A percentile compares a stretch with the other conserved stretches of the same genome.
phyloP scores from a whole-genome alignment of 2,888 invertebrate genomes.

The Meteorus colon region DNA sequence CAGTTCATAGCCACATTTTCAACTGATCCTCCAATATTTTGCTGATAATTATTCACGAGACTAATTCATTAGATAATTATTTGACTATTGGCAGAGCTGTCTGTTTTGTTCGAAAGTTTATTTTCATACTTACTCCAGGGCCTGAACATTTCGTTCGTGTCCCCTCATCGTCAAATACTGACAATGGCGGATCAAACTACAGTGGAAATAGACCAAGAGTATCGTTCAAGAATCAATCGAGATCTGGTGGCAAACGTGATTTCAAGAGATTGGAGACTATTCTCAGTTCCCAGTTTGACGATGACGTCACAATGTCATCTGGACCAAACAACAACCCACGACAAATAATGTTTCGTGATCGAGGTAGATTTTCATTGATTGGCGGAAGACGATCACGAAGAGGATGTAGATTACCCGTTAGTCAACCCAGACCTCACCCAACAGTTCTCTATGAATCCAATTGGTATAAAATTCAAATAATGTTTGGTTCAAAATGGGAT shows the following conservation, averaged over 20 bases:
- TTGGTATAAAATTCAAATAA: constrained; percentile 84
- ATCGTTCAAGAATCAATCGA: constrained; percentile 62
- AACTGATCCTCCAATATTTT: neutral
- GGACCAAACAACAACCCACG: constrained; percentile 59
- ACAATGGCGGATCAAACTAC: constrained; percentile 15
- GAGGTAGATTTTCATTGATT: constrained; percentile 50
- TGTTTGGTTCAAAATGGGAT: constrained; percentile 84
- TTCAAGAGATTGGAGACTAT: constrained; percentile 20
- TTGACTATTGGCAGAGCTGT: neutral
- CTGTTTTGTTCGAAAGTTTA: neutral
- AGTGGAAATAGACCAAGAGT: constrained; percentile 59
- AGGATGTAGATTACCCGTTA: constrained; percentile 52
- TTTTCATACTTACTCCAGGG: constrained; percentile 49
- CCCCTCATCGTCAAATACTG: neutral
- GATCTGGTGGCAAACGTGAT: constrained; percentile 8
- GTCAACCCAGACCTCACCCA: constrained; percentile 40
- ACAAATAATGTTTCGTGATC: constrained; percentile 53
- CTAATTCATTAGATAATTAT: neutral
- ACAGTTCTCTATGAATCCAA: constrained; percentile 67
- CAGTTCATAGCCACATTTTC: neutral
- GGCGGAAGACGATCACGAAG: constrained; percentile 61
- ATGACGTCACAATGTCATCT: constrained; percentile 63
- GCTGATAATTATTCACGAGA: neutral
- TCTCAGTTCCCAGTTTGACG: constrained; percentile 58
- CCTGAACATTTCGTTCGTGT: constrained; percentile 60